Conservation (phyloP, 2,888 invertebrate genomes). For the Sipha maydis region DNA sequence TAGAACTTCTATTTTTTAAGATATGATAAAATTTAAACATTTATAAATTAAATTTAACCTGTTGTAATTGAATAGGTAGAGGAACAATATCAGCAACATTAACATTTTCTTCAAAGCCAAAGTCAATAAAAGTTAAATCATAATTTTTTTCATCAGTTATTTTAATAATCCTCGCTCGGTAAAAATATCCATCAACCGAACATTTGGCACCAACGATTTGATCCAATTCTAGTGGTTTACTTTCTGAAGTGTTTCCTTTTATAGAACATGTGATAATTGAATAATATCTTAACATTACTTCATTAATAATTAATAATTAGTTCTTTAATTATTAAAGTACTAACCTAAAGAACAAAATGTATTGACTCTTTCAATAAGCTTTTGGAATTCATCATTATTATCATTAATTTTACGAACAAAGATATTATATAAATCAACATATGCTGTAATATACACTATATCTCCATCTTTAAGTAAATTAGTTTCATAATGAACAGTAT, state of each 20-base stretch:
- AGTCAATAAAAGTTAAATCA: conserved; percentile 39
- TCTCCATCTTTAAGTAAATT: conserved; percentile 30
- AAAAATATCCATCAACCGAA: conserved; percentile 33
- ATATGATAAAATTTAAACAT: no score
- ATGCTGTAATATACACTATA: conserved; percentile 44
- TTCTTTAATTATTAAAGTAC: neutral
- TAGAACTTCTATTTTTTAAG: neutral
- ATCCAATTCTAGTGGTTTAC: conserved; percentile 15
- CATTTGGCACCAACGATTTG: conserved; percentile 44
- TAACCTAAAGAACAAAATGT: conserved; percentile 30
- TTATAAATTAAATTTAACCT: conserved; percentile 13
- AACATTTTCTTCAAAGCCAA: conserved; percentile 48
- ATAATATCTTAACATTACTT: neutral
- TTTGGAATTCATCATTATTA: conserved; percentile 27
- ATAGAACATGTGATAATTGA: neutral
- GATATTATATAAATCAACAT: conserved; percentile 44
- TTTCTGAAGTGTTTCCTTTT: conserved; percentile 24
- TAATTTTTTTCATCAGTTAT: conserved; percentile 42
- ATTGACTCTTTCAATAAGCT: conserved; percentile 36
- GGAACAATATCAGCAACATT: conserved; percentile 42
- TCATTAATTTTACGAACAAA: conserved; percentile 51
- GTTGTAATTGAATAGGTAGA: conserved; percentile 27
- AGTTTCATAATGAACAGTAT: neutral
- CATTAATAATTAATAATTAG: neutral
- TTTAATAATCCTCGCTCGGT: conserved; percentile 22